Conservation (phyloP, 1,140 invertebrate genomes). For the Metaphire vulgaris region DNA sequence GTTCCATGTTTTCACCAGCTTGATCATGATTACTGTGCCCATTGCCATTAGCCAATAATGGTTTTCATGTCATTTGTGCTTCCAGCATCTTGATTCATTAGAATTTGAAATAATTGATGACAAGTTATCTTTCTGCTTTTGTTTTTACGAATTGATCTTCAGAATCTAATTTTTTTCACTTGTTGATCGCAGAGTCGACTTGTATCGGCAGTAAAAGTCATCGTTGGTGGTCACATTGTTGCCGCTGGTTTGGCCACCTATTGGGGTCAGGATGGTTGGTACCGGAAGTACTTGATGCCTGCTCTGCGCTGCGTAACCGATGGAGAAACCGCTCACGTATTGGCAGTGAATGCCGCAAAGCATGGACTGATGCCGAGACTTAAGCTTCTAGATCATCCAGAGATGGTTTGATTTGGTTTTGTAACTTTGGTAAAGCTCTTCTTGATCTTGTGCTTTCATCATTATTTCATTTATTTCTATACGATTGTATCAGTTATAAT, state of each 20-base stretch:
- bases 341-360: conserved; percentile 68
- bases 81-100: no score
- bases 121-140: no score
- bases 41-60: no score
- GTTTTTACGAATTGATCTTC: no score
- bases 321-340: conserved; percentile 61
- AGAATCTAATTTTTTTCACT: no score
- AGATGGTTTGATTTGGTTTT: conserved; percentile 44
- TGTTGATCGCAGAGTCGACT: conserved; percentile 10
- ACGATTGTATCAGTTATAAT: conserved; percentile 13
- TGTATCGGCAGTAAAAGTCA: conserved; percentile 23
- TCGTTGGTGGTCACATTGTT: conserved; percentile 29
- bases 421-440: no score
- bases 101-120: no score
- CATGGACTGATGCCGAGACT: conserved; percentile 62
- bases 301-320: conserved; percentile 58
- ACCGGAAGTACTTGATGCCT: conserved; percentile 66
- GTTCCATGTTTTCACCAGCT: no score
- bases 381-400: conserved; percentile 36
- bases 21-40: no score
- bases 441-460: no score
- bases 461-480: no score
- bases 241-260: conserved; percentile 38
- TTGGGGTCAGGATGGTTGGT: conserved; percentile 66
- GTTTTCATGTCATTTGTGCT: no score